A percentile compares a stretch with the other conserved stretches of the same genome.
These are phyloP conservation scores for Sebastolobus alascanus DNA, from an alignment of 2,797 vertebrate species.

Conservation along the genomic window DNA sequence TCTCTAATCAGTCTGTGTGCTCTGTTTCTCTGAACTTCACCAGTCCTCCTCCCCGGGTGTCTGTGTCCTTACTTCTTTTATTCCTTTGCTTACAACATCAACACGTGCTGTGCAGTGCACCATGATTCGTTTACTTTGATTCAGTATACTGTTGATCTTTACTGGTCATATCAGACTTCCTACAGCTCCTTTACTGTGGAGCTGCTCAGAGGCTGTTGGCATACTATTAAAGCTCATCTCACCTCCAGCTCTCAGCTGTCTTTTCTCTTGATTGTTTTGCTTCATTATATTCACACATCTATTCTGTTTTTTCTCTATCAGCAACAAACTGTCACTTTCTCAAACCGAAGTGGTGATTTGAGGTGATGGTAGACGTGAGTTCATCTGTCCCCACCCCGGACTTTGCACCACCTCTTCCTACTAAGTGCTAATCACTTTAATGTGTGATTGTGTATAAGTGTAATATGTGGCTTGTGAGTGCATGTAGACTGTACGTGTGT, in stretches of 20 bases:
- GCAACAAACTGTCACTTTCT: neutral
- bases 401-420: neutral
- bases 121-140: neutral
- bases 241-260: slow-evolving; percentile 1
- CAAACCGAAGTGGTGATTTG: slow-evolving; percentile 18
- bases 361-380: neutral
- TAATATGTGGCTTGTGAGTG: slow-evolving; percentile 34
- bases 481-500: slow-evolving; percentile 31
- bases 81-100: neutral
- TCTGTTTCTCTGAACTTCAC: neutral
- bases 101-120: neutral
- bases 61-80: neutral
- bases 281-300: slow-evolving; percentile 2
- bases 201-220: slow-evolving; percentile 15
- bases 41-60: neutral
- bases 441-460: slow-evolving; percentile 22
- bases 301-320: neutral
- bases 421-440: slow-evolving; percentile 4
- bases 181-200: neutral
- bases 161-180: neutral
- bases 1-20: slow-evolving; percentile 6
- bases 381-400: neutral
- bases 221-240: neutral
- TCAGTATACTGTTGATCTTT: neutral
- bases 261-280: too few relatives aligned